Evolutionary conservation across 2,888 invertebrate species (phyloP).

Genomic region (Stegophylla sp.): DNA sequence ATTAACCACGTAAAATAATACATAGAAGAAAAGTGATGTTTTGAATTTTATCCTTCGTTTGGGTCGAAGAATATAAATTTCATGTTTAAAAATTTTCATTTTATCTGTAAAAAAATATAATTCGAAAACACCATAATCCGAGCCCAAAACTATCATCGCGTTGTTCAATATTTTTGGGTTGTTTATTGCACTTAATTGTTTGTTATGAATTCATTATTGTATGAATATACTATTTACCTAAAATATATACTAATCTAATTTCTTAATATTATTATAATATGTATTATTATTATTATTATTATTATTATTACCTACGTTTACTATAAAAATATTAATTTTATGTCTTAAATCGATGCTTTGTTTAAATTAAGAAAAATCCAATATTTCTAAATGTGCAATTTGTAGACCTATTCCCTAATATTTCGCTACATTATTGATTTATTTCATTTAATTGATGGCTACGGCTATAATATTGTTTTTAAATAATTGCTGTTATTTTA

Average conservation of each 20-base stretch:
- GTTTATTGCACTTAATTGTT: neutral
- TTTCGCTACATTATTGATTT: too few relatives aligned
- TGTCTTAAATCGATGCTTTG: neutral
- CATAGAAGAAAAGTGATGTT: too few relatives aligned
- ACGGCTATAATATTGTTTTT: neutral
- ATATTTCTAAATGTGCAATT: neutral
- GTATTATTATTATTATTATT: too few relatives aligned
- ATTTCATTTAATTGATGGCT: neutral
- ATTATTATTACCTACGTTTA: neutral
- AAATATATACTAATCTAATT: neutral
- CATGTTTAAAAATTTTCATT: too few relatives aligned
- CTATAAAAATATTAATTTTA: neutral
- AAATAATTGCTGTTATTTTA: neutral
- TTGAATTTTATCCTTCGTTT: too few relatives aligned
- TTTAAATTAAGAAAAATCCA: neutral
- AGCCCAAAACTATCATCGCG: neutral
- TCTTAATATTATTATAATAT: too few relatives aligned
- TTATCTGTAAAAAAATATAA: too few relatives aligned
- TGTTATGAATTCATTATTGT: neutral
- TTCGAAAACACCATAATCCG: neutral
- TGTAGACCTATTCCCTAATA: neutral
- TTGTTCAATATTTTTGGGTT: conserved; percentile 2
- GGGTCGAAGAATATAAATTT: too few relatives aligned
- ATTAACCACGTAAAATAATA: too few relatives aligned
- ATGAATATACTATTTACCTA: neutral